Evolutionary conservation across 2,113 vertebrate species (phyloP).

Genomic region (Alethe castanea): DNA sequence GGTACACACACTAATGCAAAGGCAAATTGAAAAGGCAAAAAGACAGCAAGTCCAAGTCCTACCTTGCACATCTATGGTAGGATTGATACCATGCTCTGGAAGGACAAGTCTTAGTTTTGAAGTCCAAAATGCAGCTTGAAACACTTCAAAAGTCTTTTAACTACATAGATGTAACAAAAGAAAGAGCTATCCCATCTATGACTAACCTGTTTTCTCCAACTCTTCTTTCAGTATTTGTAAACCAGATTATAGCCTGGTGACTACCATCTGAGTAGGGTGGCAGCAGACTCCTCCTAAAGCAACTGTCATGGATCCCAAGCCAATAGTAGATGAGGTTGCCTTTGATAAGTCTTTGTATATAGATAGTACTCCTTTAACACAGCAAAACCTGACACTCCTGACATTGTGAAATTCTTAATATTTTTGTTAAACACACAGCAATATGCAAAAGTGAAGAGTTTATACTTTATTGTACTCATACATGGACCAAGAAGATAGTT

Average conservation of each 20-base stretch:
- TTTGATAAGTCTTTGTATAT: background rate
- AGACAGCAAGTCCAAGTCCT: background rate
- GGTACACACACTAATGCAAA: background rate
- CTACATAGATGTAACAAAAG: background rate
- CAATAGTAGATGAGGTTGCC: background rate
- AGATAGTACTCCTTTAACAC: background rate
- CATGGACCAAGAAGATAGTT: constrained; percentile 15
- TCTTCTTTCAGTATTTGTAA: background rate
- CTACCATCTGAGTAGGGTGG: background rate
- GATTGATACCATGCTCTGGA: background rate
- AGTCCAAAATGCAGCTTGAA: background rate
- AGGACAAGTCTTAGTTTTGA: background rate
- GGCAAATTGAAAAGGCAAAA: background rate
- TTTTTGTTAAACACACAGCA: background rate
- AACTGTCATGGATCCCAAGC: background rate
- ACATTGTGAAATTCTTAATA: background rate
- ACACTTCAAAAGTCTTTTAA: background rate
- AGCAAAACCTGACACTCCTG: background rate
- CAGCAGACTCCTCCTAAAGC: background rate
- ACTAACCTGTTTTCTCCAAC: background rate
- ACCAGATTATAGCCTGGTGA: background rate
- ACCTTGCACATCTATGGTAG: background rate
- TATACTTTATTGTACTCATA: constrained; percentile 73
- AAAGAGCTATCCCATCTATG: background rate
- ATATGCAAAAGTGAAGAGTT: background rate